A percentile compares a stretch with the other conserved stretches of the same genome.
Evolutionary conservation across 2,888 invertebrate genomes (phyloP).

Genomic region (Chrysina gloriosa): DNA sequence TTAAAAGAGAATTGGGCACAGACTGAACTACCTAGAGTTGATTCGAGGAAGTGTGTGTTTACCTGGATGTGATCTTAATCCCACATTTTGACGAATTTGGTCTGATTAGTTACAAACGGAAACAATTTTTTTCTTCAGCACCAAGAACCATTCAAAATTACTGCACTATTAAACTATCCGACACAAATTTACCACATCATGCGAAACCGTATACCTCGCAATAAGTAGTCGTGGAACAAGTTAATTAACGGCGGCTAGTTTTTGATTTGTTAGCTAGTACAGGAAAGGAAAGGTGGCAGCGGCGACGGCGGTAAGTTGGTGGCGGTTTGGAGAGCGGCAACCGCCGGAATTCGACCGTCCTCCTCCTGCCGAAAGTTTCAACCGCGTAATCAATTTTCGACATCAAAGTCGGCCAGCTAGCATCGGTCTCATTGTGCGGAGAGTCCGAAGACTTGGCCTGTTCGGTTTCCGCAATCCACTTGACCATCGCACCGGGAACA

Average conservation of each 20-base stretch:
- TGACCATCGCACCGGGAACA: constrained; percentile 35
- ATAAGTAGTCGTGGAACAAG: constrained; percentile 13
- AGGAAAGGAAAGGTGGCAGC: not conserved
- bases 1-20: too few species aligned
- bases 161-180: too few species aligned
- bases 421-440: constrained; percentile 32
- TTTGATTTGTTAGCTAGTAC: constrained; percentile 21
- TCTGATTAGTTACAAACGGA: too few species aligned
- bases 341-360: constrained; percentile 13
- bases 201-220: too few species aligned
- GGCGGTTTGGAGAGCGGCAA: not conserved
- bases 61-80: too few species aligned
- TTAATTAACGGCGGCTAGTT: constrained; percentile 30
- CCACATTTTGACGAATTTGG: too few species aligned
- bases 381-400: constrained; percentile 36
- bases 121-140: too few species aligned
- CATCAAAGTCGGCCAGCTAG: constrained; percentile 37
- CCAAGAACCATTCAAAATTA: too few species aligned
- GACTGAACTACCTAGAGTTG: too few species aligned
- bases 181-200: too few species aligned
- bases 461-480: constrained; percentile 39
- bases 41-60: too few species aligned
- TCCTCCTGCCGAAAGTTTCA: constrained; percentile 14
- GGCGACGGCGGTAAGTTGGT: too few species aligned
- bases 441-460: constrained; percentile 25